Conservation (phyloP, 1,140 invertebrate genomes). For the Lineus longissimus region DNA sequence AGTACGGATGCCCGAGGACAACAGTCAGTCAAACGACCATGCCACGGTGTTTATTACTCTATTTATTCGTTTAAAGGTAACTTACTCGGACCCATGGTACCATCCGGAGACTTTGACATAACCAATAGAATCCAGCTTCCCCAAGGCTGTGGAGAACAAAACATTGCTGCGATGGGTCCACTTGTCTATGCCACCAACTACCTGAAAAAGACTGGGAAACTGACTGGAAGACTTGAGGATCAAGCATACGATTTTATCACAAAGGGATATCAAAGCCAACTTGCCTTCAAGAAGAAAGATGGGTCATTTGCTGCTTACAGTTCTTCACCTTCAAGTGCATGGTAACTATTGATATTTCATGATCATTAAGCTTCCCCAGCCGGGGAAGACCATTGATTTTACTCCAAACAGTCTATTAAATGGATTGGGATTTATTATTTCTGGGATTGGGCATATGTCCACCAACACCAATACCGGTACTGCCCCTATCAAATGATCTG, state of each 20-base stretch:
- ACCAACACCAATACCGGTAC: too few species aligned
- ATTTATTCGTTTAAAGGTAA: too few species aligned
- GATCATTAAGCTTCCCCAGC: too few species aligned
- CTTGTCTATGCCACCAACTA: slow-evolving; percentile 49
- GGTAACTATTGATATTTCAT: slow-evolving; percentile 44
- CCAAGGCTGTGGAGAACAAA: slow-evolving; percentile 53
- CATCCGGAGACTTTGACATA: slow-evolving; percentile 32
- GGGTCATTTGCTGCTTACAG: slow-evolving; percentile 49
- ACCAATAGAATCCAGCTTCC: slow-evolving; percentile 40
- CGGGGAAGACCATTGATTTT: too few species aligned
- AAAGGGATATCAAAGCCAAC: slow-evolving; percentile 33
- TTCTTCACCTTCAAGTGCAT: slow-evolving; percentile 43
- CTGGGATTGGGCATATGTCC: too few species aligned
- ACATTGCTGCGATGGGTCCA: slow-evolving; percentile 50
- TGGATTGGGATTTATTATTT: too few species aligned
- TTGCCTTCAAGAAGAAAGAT: slow-evolving; percentile 47
- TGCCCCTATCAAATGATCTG: too few species aligned
- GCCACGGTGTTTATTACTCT: too few species aligned
- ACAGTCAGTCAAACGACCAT: too few species aligned
- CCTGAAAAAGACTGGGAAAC: slow-evolving; percentile 34
- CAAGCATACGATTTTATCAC: neutral
- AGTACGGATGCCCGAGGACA: too few species aligned
- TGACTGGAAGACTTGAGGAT: slow-evolving; percentile 17
- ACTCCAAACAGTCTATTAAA: too few species aligned
- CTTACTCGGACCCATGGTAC: slow-evolving; percentile 40